Evolutionary conservation across 2,113 vertebrate species (phyloP).

Genomic region (Chrysochloris asiatica): DNA sequence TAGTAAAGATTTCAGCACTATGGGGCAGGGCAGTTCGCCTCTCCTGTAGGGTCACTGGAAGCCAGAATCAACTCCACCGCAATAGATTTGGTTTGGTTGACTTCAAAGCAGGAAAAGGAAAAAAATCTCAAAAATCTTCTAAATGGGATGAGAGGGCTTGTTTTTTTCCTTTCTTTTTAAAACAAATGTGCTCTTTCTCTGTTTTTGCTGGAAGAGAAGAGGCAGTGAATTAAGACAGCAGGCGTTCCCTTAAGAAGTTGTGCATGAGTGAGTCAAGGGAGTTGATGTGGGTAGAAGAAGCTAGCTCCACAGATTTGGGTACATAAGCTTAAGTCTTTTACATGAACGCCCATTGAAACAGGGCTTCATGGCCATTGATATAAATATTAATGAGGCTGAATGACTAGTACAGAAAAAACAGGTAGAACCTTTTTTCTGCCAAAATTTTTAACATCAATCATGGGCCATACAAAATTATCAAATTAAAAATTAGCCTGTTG

Average conservation of each 20-base stretch:
- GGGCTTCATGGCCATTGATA: background rate
- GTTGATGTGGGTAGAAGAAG: background rate
- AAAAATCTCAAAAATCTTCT: slow-evolving; percentile 43
- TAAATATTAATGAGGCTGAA: too few relatives aligned
- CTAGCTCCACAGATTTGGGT: background rate
- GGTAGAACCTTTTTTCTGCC: too few relatives aligned
- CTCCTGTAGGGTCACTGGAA: background rate
- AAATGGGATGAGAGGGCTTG: background rate
- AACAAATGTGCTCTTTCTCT: slow-evolving; percentile 18
- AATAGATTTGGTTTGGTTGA: background rate
- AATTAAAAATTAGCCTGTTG: too few relatives aligned
- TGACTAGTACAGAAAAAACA: too few relatives aligned
- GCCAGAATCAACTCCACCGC: background rate
- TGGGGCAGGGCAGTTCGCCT: background rate
- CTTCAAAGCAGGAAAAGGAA: slow-evolving; percentile 46
- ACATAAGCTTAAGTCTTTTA: background rate
- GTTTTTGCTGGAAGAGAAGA: background rate
- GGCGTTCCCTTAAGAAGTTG: background rate
- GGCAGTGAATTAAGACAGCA: background rate
- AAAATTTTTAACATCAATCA: too few relatives aligned
- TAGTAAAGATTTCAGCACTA: too few relatives aligned
- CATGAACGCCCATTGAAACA: background rate
- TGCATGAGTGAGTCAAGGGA: background rate
- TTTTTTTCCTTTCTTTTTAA: background rate
- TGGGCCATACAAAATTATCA: too few relatives aligned